Base-by-base conservation (phyloP, 2,113 vertebrate genomes). In the Anser brachyrhynchus region DNA sequence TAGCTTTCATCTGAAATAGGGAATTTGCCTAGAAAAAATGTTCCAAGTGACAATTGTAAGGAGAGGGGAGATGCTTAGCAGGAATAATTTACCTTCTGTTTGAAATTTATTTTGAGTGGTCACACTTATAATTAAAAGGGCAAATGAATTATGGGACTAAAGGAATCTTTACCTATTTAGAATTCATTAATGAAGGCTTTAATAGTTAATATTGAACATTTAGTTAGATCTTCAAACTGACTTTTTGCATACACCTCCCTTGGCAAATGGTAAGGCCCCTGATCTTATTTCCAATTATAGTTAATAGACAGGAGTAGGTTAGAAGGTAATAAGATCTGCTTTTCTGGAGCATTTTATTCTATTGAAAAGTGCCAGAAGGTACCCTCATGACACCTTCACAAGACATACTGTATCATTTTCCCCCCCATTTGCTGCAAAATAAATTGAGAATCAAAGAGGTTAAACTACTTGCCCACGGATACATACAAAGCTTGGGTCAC, bases 391-490 rank as follows among this genome's bases (percentile, higher is more conserved):
- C 65, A 89, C 39, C 57, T 67, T 70, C 2, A 16, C 1, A 5
- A 84, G 89, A 87, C 21, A 87, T 61, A 75, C 55, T 73, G 37
- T 80, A 71, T 88, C 23, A 83, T 94, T 91, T 94, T 22, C 29
- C 37, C 51, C 51, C 85, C 51, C 57, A 1, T 94, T 94, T 94
- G 67, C 90, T 92, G 67, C 46, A 92, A 93, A 95, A 95, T 78
- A 94, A 95, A 95, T 93, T 95, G 87, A 94, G 17, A 88, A 81
- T 78, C 88, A 92, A 88, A 93, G 57, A 95, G 85, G 88, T 93
- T 92, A 95, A 80, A 64, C 52, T 86, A 43, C 69, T 92, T 84
- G 69, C 16, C 65, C 52, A 43, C 29, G 33, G 88, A 89, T 86
- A 90, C 85, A 87, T 31, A 75, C 26, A 67, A 62, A 93, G 35